A percentile compares a stretch with the other conserved stretches of the same genome.
These are phyloP conservation scores for Danio aesculapii DNA, from an alignment of 2,797 vertebrate species.

Conservation along the genomic window DNA sequence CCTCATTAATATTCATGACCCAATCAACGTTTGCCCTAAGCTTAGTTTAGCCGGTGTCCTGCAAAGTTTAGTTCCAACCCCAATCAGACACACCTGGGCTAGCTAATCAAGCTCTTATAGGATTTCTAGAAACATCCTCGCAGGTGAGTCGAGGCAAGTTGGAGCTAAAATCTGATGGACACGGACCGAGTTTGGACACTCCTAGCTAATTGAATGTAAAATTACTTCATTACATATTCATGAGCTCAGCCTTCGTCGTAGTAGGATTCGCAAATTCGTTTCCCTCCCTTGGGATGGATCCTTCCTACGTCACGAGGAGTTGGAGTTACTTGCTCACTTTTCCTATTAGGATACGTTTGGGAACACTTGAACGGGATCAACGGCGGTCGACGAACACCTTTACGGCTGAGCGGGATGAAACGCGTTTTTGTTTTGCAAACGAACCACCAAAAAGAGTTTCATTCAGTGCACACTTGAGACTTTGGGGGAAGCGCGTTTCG, in stretches of 20 bases:
- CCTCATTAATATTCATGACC: slow-evolving; percentile 16
- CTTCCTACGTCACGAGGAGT: slow-evolving; percentile 60
- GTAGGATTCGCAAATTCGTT: slow-evolving; percentile 24
- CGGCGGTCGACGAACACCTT: slow-evolving; percentile 45
- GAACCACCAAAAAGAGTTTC: slow-evolving; percentile 47
- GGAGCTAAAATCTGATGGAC: too few relatives aligned
- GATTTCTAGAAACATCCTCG: too few relatives aligned
- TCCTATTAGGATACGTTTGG: slow-evolving; percentile 47
- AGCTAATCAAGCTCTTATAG: too few relatives aligned
- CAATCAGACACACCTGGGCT: too few relatives aligned
- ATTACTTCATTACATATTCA: slow-evolving; percentile 7
- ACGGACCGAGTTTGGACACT: too few relatives aligned
- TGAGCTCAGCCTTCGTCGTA: background rate
- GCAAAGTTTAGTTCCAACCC: too few relatives aligned
- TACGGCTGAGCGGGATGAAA: slow-evolving; percentile 64
- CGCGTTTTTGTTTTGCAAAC: slow-evolving; percentile 56
- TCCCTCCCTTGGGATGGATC: slow-evolving; percentile 57
- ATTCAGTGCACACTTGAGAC: slow-evolving; percentile 60
- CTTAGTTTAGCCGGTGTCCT: background rate
- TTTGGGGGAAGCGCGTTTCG: background rate
- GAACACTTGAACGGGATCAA: slow-evolving; percentile 31
- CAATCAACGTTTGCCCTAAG: background rate
- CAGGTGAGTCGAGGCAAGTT: too few relatives aligned
- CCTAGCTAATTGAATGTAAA: background rate
- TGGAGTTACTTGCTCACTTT: slow-evolving; percentile 33